phyloP scores from a whole-genome alignment of 2,888 invertebrate species.

The Cryptocephalus primarius region DNA sequence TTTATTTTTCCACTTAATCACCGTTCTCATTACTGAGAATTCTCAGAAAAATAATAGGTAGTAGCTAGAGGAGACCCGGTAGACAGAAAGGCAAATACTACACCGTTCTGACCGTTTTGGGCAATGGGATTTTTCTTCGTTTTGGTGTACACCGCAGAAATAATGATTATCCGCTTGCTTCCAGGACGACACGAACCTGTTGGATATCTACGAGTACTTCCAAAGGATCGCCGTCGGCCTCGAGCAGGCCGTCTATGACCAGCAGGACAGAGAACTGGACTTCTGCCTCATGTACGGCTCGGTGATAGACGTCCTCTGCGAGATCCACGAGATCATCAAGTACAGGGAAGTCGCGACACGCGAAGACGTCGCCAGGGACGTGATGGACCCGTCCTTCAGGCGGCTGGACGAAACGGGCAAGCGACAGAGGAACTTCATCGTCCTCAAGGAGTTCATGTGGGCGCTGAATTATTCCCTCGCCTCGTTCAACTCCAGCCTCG shows the following conservation, averaged over 20 bases:
- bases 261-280: constrained; percentile 42
- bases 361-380: constrained; percentile 37
- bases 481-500: too few relatives aligned
- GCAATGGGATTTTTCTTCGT: too few relatives aligned
- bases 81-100: too few relatives aligned
- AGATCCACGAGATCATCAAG: constrained; percentile 49
- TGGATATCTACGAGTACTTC: constrained; percentile 53
- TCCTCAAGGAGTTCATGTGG: constrained; percentile 53
- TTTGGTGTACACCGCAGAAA: too few relatives aligned
- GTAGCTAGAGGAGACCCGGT: too few relatives aligned
- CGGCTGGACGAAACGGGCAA: constrained; percentile 32
- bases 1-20: too few relatives aligned
- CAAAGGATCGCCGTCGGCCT: constrained; percentile 62
- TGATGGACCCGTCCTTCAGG: constrained; percentile 20
- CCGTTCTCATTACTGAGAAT: too few relatives aligned
- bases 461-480: constrained; percentile 44
- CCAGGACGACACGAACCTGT: constrained; percentile 43
- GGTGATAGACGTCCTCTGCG: constrained; percentile 55
- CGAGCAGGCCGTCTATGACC: constrained; percentile 52
- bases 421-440: constrained; percentile 48
- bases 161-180: constrained; percentile 14
- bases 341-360: constrained; percentile 41
- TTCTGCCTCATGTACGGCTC: constrained; percentile 50
- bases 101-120: too few relatives aligned
- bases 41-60: too few relatives aligned